Percentiles rank a stretch among this genome's conserved stretches.
Conservation (phyloP, 2,113 vertebrate genomes). For the Amazona guildingii region DNA sequence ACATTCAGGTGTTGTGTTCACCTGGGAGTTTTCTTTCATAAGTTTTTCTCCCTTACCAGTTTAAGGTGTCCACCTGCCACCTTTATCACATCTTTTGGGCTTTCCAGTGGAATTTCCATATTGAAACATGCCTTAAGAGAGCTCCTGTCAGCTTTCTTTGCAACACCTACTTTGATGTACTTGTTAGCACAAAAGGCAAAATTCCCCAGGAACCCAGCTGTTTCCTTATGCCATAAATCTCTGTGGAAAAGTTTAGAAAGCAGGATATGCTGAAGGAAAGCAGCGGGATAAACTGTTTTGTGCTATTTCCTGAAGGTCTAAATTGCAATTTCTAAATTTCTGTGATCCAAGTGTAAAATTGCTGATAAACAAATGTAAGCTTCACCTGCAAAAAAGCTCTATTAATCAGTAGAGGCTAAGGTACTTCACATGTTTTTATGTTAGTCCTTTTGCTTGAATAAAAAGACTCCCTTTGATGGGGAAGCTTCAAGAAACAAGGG, state of each 20-base stretch:
- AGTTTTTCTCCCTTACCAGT: neutral
- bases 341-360: neutral
- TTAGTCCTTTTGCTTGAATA: neutral
- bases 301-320: neutral
- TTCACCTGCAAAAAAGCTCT: neutral
- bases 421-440: neutral
- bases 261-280: neutral
- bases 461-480: neutral
- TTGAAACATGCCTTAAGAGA: constrained; percentile 14
- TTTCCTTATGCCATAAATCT: neutral
- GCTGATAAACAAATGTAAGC: neutral
- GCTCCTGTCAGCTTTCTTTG: constrained; percentile 20
- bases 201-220: neutral
- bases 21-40: neutral
- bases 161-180: neutral
- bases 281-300: neutral
- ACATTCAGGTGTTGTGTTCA: neutral
- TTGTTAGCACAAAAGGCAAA: constrained; percentile 24
- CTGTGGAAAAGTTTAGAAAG: neutral
- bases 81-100: neutral
- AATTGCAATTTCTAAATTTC: neutral
- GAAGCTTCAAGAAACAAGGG: neutral
- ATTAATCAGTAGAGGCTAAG: neutral
- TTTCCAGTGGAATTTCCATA: constrained; percentile 27
- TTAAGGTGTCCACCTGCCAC: neutral